Evolutionary conservation across 1,140 invertebrate genomes (phyloP), one percentile per base, ranked within the genome.

Genomic region (Drosophila murphyi): DNA sequence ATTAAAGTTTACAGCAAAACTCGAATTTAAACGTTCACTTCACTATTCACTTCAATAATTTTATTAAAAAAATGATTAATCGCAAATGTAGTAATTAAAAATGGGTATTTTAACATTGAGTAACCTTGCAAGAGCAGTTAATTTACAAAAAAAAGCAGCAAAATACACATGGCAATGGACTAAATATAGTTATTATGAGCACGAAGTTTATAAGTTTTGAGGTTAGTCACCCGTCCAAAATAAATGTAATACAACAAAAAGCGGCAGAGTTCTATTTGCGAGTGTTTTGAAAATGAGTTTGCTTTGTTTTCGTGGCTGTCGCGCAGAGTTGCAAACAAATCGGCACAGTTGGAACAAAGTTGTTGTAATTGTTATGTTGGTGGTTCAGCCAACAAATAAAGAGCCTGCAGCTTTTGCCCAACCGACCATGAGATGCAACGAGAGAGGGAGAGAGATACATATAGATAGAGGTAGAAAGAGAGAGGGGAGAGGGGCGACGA

Each of bases 321-420:
- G 47, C 48, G 7, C 28, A 64, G 35, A 43, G 39, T 4, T 50
- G 10, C 43, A 50, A 50, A 5, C 41, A 37, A 71, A 65, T 57
- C 73, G 68, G 67, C 70, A 85, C 63, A 85, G 29, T 41, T 70
- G 68, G 73, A 78, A 85, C 76, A 83, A 85, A 75, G 78, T 69
- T 76, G 78, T 80, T 67, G 80, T 54, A 12, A 12, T 12, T 12
- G 12, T 12, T 12, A 12, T 12, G 52, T 50, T 70, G 64, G 35
- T 31, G 39, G 6, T 61, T 29, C 7, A 12, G 54, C 48, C 10
- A 43, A 37, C 5, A 5, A 73, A 51, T 47, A 43, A 60, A 39
- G 56, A 61, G 64, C 45, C 72, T 68, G 20, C 28, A 56, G 56
- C 55, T 48, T 10, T 29, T 37, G 60, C 39, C 57, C 57, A 69